Evolutionary conservation across 2,888 invertebrate species (phyloP).

Genomic region (Pomacea canaliculata): DNA sequence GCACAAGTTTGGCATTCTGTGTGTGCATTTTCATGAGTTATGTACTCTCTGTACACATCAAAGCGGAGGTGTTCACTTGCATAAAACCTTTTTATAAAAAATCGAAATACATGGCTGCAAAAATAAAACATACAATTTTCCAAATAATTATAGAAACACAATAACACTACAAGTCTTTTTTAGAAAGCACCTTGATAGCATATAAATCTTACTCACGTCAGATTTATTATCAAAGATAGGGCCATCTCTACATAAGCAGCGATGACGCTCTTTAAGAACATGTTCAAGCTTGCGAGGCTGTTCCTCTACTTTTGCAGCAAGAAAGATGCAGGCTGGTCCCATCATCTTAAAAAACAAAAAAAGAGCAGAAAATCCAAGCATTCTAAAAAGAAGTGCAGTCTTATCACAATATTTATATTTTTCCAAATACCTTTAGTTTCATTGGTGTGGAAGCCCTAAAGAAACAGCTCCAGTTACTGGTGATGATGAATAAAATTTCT

Average conservation of each 20-base stretch:
- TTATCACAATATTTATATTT: background rate
- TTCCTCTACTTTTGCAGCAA: slow-evolving; percentile 98
- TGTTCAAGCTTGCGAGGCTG: slow-evolving; percentile 97
- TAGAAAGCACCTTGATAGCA: background rate
- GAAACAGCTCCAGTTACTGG: no score
- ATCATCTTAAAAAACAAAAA: slow-evolving; percentile 75
- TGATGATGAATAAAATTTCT: no score
- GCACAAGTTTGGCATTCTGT: no score
- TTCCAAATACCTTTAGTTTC: background rate
- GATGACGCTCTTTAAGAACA: slow-evolving; percentile 88
- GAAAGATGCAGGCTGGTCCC: slow-evolving; percentile 85
- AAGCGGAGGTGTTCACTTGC: no score
- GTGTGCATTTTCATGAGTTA: no score
- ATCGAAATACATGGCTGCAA: no score
- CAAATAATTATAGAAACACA: no score
- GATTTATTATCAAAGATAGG: slow-evolving; percentile 79
- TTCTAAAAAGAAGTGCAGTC: background rate
- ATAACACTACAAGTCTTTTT: no score
- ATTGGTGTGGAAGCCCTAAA: no score
- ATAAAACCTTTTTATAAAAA: no score
- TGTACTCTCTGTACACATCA: no score
- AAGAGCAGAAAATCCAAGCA: background rate
- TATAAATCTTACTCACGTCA: slow-evolving; percentile 74
- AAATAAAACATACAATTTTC: no score
- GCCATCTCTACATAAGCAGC: slow-evolving; percentile 81